Evolutionary conservation across 2,113 vertebrate species (phyloP).

Genomic region (Gallinago undulata): DNA sequence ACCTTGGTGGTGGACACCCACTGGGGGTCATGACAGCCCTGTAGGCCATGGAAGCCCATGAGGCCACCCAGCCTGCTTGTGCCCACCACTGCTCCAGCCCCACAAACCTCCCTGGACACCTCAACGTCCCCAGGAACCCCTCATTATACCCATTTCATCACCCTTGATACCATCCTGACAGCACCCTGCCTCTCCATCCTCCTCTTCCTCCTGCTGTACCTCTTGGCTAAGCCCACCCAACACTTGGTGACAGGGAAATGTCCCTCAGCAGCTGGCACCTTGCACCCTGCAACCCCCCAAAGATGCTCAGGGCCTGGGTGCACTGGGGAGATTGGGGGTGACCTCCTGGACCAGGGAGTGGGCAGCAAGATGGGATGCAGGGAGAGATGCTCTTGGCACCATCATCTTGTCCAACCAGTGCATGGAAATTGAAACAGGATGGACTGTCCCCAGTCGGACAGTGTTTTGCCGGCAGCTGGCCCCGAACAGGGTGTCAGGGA

Average conservation of each 20-base stretch:
- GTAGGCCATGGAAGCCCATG: background rate
- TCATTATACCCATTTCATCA: rapidly evolving
- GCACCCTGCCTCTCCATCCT: background rate
- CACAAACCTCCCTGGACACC: background rate
- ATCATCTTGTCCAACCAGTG: rapidly evolving
- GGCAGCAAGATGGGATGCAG: background rate
- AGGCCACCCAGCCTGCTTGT: background rate
- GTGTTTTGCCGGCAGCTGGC: background rate
- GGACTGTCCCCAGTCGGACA: rapidly evolving
- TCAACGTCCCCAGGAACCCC: background rate
- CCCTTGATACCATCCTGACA: background rate
- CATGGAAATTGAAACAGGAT: rapidly evolving
- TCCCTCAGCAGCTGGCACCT: background rate
- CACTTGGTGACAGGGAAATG: background rate
- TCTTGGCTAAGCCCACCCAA: background rate
- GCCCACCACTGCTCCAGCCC: background rate
- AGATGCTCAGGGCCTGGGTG: background rate
- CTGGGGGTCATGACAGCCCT: background rate
- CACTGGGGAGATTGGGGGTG: background rate
- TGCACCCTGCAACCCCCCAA: background rate
- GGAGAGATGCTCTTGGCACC: background rate
- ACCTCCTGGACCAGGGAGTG: background rate
- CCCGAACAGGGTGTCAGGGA: rapidly evolving
- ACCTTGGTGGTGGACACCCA: background rate
- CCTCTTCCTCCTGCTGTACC: background rate